Percentiles rank a stretch among this genome's conserved stretches.
Conservation (phyloP, 2,113 vertebrate genomes). For the Chaetura pelagica region DNA sequence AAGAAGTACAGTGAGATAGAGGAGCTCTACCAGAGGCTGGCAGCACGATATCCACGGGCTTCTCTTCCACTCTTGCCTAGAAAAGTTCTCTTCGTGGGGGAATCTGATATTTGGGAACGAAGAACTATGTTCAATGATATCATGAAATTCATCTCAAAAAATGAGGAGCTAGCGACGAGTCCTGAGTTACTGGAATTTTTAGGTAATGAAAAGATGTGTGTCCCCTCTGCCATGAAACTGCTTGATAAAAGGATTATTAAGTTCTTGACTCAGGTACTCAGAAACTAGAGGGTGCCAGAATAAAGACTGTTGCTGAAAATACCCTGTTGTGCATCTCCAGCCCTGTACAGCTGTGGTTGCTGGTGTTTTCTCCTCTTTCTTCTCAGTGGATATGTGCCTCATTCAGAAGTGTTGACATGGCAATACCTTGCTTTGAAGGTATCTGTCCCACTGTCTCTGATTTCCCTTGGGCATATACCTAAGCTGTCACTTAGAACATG, state of each 20-base stretch:
- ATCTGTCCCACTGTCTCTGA: neutral
- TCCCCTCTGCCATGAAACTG: neutral
- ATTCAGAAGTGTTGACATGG: neutral
- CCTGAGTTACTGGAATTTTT: constrained; percentile 85
- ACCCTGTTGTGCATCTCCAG: neutral
- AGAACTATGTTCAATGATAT: constrained; percentile 81
- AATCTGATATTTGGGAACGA: constrained; percentile 84
- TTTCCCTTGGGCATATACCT: neutral
- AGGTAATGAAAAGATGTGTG: constrained; percentile 71
- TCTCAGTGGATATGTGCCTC: neutral
- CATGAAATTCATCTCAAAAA: constrained; percentile 78
- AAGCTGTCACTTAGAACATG: neutral
- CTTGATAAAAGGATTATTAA: neutral
- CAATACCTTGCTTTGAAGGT: neutral
- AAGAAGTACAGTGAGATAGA: constrained; percentile 90
- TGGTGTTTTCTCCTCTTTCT: neutral
- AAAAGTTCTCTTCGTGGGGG: constrained; percentile 86
- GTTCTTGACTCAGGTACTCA: neutral
- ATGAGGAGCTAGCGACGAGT: constrained; percentile 76
- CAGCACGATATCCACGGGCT: constrained; percentile 61
- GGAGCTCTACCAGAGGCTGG: constrained; percentile 81
- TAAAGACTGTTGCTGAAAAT: neutral
- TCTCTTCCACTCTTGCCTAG: constrained; percentile 82
- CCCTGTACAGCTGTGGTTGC: neutral
- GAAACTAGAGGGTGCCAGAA: neutral